Percentiles rank a stretch among this genome's conserved stretches.
Evolutionary conservation across 2,797 vertebrate species (phyloP).

Genomic region (Caiman crocodilus): DNA sequence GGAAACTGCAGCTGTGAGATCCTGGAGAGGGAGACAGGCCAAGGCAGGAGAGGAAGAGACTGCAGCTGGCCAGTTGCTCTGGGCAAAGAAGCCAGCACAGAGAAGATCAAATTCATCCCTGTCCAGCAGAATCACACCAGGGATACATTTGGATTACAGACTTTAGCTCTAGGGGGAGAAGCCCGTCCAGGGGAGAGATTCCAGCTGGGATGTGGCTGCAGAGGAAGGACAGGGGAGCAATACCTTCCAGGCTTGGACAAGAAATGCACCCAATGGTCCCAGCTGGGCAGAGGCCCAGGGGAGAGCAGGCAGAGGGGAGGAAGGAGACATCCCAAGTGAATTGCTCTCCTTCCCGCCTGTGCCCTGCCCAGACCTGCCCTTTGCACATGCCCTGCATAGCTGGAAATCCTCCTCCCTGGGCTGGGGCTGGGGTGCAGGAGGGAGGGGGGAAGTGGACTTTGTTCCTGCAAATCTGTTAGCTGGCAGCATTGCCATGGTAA

Average conservation of each 20-base stretch:
- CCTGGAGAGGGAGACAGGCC: not conserved
- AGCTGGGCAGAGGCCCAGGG: not conserved
- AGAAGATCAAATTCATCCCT: not conserved
- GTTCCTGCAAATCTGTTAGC: not conserved
- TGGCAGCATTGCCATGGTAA: conserved; percentile 11
- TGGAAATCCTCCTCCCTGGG: not conserved
- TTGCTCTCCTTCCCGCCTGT: not conserved
- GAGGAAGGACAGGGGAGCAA: not conserved
- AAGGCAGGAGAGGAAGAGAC: too few relatives aligned
- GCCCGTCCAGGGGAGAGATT: not conserved
- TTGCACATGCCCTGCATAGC: not conserved
- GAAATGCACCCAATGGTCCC: fast-evolving
- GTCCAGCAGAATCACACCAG: not conserved
- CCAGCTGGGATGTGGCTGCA: not conserved
- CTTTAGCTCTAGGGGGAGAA: not conserved
- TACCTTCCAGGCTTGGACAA: not conserved
- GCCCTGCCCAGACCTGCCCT: too few relatives aligned
- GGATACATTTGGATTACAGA: not conserved
- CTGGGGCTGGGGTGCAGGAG: not conserved
- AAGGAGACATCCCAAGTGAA: not conserved
- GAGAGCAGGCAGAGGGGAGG: not conserved
- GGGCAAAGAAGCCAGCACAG: not conserved
- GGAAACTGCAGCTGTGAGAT: not conserved
- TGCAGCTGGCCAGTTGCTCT: not conserved
- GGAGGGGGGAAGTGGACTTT: not conserved